Conservation (phyloP, 2,113 vertebrate species). For the Ceratotherium simum region DNA sequence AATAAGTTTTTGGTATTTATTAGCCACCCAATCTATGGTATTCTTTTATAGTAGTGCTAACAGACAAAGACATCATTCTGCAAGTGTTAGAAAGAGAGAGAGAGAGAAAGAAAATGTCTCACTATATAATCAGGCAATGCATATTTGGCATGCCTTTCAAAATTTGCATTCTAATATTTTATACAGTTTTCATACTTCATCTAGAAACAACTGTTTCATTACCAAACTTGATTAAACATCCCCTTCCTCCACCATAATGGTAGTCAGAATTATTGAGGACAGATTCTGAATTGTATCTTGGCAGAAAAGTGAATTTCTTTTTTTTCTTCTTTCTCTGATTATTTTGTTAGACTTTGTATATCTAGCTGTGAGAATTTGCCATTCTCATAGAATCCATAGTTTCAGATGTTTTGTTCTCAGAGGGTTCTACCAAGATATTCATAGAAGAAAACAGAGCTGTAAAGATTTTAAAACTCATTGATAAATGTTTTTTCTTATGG, state of each 20-base stretch:
- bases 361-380: not conserved
- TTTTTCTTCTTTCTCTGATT: not conserved
- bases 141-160: not conserved
- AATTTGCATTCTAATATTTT: not conserved
- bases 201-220: not conserved
- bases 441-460: slow-evolving; percentile 44
- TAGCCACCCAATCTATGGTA: too few species aligned
- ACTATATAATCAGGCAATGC: not conserved
- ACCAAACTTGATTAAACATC: not conserved
- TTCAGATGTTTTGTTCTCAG: slow-evolving; percentile 23
- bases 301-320: not conserved
- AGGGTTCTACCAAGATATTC: slow-evolving; percentile 45
- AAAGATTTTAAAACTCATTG: slow-evolving; percentile 56
- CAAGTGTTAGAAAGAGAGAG: not conserved
- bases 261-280: not conserved
- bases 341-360: not conserved
- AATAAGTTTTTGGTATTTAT: not conserved
- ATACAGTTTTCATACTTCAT: not conserved
- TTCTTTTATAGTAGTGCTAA: not conserved
- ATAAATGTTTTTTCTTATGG: slow-evolving; percentile 45
- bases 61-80: not conserved
- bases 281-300: not conserved
- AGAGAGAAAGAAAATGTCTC: not conserved
- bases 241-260: too few species aligned
- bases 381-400: slow-evolving; percentile 16